Evolutionary conservation across 2,888 invertebrate species (phyloP).

Genomic region (Chymomyza fuscimana): DNA sequence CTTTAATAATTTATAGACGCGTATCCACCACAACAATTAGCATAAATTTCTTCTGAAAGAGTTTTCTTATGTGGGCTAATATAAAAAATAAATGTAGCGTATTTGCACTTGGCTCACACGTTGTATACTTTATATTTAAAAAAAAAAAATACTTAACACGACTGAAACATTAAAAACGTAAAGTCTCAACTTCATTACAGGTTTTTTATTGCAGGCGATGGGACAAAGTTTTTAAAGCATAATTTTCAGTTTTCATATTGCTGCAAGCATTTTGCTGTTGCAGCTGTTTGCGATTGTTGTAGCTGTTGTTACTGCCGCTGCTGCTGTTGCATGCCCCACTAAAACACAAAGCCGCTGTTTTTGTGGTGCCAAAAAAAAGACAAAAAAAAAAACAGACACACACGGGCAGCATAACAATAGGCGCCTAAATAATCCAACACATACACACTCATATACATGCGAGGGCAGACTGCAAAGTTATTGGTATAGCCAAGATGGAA

Average conservation of each 20-base stretch:
- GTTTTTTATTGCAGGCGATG: background rate
- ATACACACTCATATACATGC: too few relatives aligned
- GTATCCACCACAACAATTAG: too few relatives aligned
- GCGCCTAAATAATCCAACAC: too few relatives aligned
- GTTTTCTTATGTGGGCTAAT: too few relatives aligned
- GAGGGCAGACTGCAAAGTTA: background rate
- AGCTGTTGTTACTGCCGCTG: conserved; percentile 23
- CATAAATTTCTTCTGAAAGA: too few relatives aligned
- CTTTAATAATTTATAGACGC: too few relatives aligned
- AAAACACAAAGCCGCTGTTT: conserved; percentile 42
- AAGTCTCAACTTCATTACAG: background rate
- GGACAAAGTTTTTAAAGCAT: background rate
- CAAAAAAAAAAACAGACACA: conserved; percentile 12
- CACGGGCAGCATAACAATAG: too few relatives aligned
- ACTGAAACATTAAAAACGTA: background rate
- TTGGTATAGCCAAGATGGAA: background rate
- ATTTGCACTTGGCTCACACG: too few relatives aligned
- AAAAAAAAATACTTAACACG: too few relatives aligned
- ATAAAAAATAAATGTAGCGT: too few relatives aligned
- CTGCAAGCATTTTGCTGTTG: conserved; percentile 29
- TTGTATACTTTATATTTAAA: too few relatives aligned
- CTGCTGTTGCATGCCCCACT: conserved; percentile 39
- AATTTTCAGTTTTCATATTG: conserved; percentile 22
- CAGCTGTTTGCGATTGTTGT: conserved; percentile 39
- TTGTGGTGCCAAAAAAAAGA: conserved; percentile 23